Base-by-base conservation (phyloP, 2,797 vertebrate genomes). In the Chelidonichthys spinosus region DNA sequence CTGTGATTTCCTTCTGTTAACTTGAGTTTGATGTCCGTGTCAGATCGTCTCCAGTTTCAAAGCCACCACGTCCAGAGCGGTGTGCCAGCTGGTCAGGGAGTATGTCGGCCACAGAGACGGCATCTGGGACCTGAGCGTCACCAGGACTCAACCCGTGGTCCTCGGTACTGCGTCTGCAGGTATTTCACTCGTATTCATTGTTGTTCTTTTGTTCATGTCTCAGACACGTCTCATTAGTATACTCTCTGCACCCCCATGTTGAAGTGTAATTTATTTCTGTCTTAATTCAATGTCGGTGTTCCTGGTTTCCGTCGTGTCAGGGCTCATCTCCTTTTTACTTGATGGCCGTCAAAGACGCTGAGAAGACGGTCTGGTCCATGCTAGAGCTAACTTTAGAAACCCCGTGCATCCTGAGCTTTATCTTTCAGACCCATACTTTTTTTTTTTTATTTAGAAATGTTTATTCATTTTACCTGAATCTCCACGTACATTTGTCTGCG, bases 31-130 rank as follows among this genome's bases (percentile, higher is more conserved):
- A 2, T 80, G 42, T 74, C 7, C 17, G 5, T 15, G 33, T 85
- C 93, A 99, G 98, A 99, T 99, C 13, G 98, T 99, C 81, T 99
- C 98, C 94, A 99, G 98, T 90, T 99, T 99, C 92, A 99, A 99
- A 92, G 96, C 98, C 32, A 99, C 98, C 82, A 98, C 98, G 0
- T 97, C 98, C 42, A 93, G 98, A 80, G 98, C 98, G 0, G 95
- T 98, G 78, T 99, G 98, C 92, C 98, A 99, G 84, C 95, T 99
- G 85, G 96, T 98, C 81, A 95, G 96, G 86, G 97, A 99, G 84
- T 99, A 99, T 42, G 93, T 96, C 25, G 97, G 98, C 47, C 98
- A 99, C 94, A 93, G 98, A 76, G 98, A 99, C 55, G 98, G 98
- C 35, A 97, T 99, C 90, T 99, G 98, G 98, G 98, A 99, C 85